A percentile compares a stretch with the other conserved stretches of the same genome.
Evolutionary conservation across 2,113 vertebrate species (phyloP).

Genomic region (Psittacula cyanocephala): DNA sequence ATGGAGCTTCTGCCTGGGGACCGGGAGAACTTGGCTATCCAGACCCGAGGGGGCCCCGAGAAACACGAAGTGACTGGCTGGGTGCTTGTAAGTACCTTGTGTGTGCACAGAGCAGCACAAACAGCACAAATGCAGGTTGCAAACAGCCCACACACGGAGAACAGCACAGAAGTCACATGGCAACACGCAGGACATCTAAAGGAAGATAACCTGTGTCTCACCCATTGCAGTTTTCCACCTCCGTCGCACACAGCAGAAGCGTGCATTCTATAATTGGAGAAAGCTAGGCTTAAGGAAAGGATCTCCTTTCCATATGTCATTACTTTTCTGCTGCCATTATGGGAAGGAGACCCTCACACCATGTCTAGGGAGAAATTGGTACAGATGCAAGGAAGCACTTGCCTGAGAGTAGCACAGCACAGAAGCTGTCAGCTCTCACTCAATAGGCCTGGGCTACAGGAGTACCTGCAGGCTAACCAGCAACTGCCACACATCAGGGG

Average conservation of each 20-base stretch:
- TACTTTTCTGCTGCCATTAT: neutral
- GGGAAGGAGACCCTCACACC: neutral
- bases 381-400: neutral
- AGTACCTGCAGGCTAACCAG: neutral
- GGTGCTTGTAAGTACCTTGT: conserved; percentile 84
- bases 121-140: neutral
- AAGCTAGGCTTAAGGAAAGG: neutral
- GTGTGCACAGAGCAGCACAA: neutral
- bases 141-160: neutral
- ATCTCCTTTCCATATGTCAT: neutral
- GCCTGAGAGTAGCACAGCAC: neutral
- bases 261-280: neutral
- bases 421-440: neutral
- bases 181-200: neutral
- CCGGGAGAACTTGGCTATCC: conserved; percentile 89
- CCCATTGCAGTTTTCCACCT: neutral
- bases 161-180: neutral
- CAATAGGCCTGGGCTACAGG: neutral
- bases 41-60: conserved; percentile 91
- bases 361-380: neutral
- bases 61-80: conserved; percentile 95
- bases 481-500: fast-evolving
- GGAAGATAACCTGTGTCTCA: neutral
- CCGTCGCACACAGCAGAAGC: neutral
- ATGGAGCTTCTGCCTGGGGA: conserved; percentile 89